A percentile compares a stretch with the other conserved stretches of the same genome.
Evolutionary conservation across 2,797 vertebrate genomes (phyloP).

Genomic region (Fistularia commersonii): DNA sequence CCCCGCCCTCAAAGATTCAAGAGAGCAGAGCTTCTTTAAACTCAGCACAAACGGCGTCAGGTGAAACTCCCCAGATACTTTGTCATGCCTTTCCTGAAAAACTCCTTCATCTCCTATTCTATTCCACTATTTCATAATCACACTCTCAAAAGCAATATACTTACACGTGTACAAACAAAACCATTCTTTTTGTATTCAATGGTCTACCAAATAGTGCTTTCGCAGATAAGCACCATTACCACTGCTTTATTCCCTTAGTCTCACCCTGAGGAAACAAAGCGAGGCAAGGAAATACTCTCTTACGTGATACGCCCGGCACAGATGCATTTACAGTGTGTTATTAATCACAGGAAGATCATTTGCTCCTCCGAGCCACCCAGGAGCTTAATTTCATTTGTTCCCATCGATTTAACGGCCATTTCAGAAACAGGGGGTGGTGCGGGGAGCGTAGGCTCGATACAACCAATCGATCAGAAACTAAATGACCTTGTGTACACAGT

Average conservation of each 20-base stretch:
- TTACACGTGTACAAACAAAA: slow-evolving; percentile 48
- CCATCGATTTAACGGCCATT: slow-evolving; percentile 73
- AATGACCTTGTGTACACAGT: slow-evolving; percentile 72
- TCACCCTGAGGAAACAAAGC: slow-evolving; percentile 46
- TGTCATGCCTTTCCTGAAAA: neutral
- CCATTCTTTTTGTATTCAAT: slow-evolving; percentile 48
- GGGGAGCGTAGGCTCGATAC: slow-evolving; percentile 53
- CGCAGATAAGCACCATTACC: slow-evolving; percentile 54
- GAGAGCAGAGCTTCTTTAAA: no score
- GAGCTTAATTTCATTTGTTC: slow-evolving; percentile 77
- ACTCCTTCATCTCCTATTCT: neutral
- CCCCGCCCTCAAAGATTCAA: no score
- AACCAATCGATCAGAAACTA: slow-evolving; percentile 67
- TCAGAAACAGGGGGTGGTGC: slow-evolving; percentile 50
- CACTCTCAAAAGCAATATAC: slow-evolving; percentile 24
- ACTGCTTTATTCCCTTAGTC: slow-evolving; percentile 49
- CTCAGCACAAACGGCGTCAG: no score
- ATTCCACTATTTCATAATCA: slow-evolving; percentile 12
- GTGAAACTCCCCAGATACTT: neutral
- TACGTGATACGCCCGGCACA: slow-evolving; percentile 54
- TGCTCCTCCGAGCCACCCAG: slow-evolving; percentile 60
- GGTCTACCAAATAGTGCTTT: slow-evolving; percentile 35
- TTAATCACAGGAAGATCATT: slow-evolving; percentile 75
- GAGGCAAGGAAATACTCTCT: slow-evolving; percentile 52
- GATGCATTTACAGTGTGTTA: slow-evolving; percentile 66